These are phyloP conservation scores for Brachionus rubens DNA, from an alignment of 1,140 invertebrate species.

Conservation along the genomic window DNA sequence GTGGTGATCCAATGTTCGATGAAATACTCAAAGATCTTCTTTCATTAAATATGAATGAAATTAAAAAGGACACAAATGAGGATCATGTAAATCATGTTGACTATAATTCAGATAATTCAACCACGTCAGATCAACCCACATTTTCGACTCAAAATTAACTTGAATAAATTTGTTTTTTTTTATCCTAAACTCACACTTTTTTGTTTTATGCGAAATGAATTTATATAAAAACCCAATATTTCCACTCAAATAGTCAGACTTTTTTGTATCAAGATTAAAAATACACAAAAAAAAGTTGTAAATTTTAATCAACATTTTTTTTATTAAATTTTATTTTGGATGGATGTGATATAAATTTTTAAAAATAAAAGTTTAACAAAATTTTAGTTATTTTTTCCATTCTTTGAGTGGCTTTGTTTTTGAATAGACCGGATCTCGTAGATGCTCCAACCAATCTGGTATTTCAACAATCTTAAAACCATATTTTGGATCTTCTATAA, in stretches of 20 bases:
- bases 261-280: too few species aligned
- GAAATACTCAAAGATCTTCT: conserved; percentile 45
- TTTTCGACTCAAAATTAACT: background rate
- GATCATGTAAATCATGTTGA: background rate
- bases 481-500: conserved; percentile 8
- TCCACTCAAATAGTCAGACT: too few species aligned
- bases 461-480: conserved; percentile 7
- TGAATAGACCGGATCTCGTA: conserved; percentile 17
- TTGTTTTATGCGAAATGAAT: background rate
- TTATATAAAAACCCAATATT: too few species aligned
- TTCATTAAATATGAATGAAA: background rate
- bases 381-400: conserved; percentile 11
- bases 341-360: too few species aligned
- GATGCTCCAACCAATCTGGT: conserved; percentile 16
- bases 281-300: too few species aligned
- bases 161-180: background rate
- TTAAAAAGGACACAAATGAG: background rate
- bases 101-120: background rate
- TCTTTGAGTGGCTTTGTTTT: background rate
- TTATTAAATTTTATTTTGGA: too few species aligned
- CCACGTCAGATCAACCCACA: background rate
- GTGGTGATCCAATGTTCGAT: conserved; percentile 46
- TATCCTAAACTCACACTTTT: background rate
- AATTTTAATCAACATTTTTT: too few species aligned
- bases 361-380: background rate